These are phyloP conservation scores for Cathartes aura DNA, from an alignment of 2,113 vertebrate genomes.

Conservation along the genomic window DNA sequence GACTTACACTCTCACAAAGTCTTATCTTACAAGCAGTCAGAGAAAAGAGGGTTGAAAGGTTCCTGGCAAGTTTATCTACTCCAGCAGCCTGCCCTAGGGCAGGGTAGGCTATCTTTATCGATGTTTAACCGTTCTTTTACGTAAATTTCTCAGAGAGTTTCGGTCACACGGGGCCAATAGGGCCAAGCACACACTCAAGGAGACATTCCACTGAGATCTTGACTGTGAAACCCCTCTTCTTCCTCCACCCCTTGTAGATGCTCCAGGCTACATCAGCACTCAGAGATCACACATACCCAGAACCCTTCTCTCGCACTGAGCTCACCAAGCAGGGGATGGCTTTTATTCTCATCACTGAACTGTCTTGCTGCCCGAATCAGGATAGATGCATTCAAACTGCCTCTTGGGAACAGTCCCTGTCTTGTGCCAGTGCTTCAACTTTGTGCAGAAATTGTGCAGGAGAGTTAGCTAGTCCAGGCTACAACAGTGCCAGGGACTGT, in stretches of 20 bases:
- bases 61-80: neutral
- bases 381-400: neutral
- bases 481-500: neutral
- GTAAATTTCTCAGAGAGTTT: neutral
- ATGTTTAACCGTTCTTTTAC: neutral
- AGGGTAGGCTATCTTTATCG: neutral
- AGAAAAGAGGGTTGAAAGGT: neutral
- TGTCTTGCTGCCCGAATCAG: neutral
- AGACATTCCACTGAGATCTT: neutral
- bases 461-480: neutral
- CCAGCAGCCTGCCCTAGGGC: neutral
- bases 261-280: neutral
- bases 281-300: neutral
- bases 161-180: neutral
- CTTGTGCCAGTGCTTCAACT: neutral
- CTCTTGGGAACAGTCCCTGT: neutral
- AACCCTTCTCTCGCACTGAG: neutral
- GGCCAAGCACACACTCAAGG: neutral
- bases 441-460: neutral
- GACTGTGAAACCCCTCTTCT: neutral
- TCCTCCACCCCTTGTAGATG: neutral
- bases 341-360: neutral
- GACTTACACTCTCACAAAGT: neutral
- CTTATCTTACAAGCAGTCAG: neutral
- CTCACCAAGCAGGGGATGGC: neutral